Evolutionary conservation across 2,113 vertebrate species (phyloP).

Genomic region (Megaceryle maxima): DNA sequence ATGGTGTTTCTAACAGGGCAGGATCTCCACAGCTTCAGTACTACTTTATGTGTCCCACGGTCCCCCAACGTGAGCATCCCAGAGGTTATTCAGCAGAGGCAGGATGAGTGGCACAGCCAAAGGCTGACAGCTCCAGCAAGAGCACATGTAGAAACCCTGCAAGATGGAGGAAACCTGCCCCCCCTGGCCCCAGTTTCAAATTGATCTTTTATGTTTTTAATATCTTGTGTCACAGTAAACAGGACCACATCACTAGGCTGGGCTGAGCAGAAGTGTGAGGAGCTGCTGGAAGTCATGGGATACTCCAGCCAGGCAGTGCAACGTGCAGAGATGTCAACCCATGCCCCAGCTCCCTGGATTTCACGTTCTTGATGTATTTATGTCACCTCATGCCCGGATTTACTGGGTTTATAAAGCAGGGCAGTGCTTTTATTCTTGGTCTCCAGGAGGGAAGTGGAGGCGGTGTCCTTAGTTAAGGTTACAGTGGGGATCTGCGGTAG

Average conservation of each 20-base stretch:
- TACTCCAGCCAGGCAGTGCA: not conserved
- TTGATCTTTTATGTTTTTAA: accelerated
- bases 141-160: accelerated
- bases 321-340: not conserved
- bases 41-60: not conserved
- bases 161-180: not conserved
- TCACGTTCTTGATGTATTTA: not conserved
- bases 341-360: not conserved
- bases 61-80: not conserved
- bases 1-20: accelerated
- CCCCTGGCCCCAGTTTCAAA: not conserved
- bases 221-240: not conserved
- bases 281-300: not conserved
- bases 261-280: accelerated
- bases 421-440: not conserved
- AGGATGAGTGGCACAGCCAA: not conserved
- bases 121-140: not conserved
- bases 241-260: not conserved
- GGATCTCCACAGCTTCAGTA: not conserved
- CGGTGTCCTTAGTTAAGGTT: not conserved
- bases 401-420: not conserved
- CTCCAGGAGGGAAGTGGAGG: not conserved
- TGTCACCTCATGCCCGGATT: not conserved
- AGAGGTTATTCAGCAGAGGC: not conserved
- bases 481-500: not conserved